Evolutionary conservation across 2,797 vertebrate species (phyloP).

Genomic region (Schizothorax lantsangensis): DNA sequence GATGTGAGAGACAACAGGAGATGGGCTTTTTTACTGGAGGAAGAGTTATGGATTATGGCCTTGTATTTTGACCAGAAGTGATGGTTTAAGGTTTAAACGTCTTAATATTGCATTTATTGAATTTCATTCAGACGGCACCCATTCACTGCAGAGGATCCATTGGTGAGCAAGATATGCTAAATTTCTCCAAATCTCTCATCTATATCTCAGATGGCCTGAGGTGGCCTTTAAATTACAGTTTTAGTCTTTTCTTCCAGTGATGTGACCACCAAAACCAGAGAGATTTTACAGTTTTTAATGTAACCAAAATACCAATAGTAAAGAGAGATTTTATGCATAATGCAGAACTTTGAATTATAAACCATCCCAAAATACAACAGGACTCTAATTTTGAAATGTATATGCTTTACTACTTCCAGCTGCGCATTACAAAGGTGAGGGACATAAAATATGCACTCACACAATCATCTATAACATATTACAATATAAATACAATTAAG

Average conservation of each 20-base stretch:
- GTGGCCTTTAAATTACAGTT: neutral
- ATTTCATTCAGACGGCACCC: neutral
- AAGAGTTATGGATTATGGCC: no score
- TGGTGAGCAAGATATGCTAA: neutral
- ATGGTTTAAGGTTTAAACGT: neutral
- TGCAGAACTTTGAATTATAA: neutral
- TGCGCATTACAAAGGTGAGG: neutral
- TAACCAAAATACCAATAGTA: neutral
- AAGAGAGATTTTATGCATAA: neutral
- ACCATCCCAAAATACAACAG: neutral
- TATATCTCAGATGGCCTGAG: no score
- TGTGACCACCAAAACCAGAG: no score
- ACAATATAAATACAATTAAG: neutral
- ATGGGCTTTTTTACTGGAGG: neutral
- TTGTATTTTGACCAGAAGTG: no score
- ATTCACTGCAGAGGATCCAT: neutral
- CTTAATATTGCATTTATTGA: neutral
- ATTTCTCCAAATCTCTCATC: neutral
- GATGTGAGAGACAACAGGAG: neutral
- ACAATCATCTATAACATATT: neutral
- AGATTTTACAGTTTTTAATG: neutral
- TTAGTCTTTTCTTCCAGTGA: neutral
- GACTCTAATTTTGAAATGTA: neutral
- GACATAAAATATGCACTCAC: neutral
- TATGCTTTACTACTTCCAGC: neutral